Base-by-base conservation (phyloP, 92 coral and sea anemone species). In the Bergia puertoricense region DNA sequence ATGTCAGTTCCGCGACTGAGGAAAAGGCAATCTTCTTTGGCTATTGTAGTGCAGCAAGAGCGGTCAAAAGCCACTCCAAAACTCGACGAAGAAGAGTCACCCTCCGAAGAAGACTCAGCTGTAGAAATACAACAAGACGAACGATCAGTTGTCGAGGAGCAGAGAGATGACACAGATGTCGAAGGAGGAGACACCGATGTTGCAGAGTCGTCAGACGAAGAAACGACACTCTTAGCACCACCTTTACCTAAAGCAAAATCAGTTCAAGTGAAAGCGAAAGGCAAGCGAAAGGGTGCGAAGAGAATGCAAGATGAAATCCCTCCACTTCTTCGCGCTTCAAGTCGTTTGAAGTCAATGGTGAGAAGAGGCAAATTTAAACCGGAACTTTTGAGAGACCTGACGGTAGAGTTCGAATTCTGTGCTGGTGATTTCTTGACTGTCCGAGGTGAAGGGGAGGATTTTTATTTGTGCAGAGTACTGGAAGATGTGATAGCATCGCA, bases 371-470 rank as follows among this genome's bases (percentile, higher is more conserved):
- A 89, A 77, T 20, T 90, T 37, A 80, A 84, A 23, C 89, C 94
- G 5, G 79, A 69, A 30, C 87, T 84, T 84, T 43, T 93, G 77
- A 88, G 80, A 22, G 98, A 95, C 45, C 39, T 86, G 76, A 90
- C 95, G 13, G 89, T 93, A 0, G 96, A 95, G 91, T 95, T 95
- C 80, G 98, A 95, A 90, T 95, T 91, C 87, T 85, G 73, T 87
- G 98, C 96, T 2, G 96, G 93, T 10, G 98, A 95, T 88, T 88
- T 90, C 90, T 85, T 95, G 87, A 95, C 98, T 59, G 96, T 95
- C 18, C 93, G 98, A 44, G 98, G 98, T 50, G 98, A 93, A 56
- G 98, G 91, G 15, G 90, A 92, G 38, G 98, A 95, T 87, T 95
- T 95, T 78, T 95, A 91, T 81, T 93, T 95, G 45, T 95, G 96